Percentiles rank a stretch among this genome's conserved stretches.
Evolutionary conservation across 2,113 vertebrate species (phyloP).

Genomic region (Myiopsitta monachus): DNA sequence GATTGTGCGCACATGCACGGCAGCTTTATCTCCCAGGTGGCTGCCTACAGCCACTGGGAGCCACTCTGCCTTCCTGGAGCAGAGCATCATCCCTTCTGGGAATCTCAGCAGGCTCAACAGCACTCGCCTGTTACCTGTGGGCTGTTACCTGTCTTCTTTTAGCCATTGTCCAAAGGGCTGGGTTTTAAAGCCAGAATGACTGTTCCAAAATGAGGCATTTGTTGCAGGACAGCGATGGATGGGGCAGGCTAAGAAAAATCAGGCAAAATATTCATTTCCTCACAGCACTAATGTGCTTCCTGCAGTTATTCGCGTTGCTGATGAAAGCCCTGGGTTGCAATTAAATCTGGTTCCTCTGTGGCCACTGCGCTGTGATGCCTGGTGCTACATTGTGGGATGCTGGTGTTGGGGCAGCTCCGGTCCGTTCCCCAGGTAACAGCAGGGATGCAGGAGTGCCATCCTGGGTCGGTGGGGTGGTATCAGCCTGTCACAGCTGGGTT

Average conservation of each 20-base stretch:
- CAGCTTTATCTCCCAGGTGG: background rate
- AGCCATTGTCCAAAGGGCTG: background rate
- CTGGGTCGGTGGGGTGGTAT: fast-evolving
- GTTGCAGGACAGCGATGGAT: background rate
- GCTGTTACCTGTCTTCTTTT: constrained; percentile 11
- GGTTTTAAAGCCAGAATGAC: constrained; percentile 1
- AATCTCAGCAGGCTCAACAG: background rate
- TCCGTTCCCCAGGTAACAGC: background rate
- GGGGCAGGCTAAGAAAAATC: constrained; percentile 32
- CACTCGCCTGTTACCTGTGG: background rate
- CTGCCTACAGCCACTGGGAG: background rate
- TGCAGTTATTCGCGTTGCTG: background rate
- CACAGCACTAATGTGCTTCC: background rate
- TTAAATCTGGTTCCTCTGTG: background rate
- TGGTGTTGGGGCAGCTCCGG: background rate
- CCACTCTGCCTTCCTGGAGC: background rate
- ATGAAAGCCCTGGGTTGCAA: background rate
- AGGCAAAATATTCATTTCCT: background rate
- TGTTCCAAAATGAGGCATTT: background rate
- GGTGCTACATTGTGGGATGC: fast-evolving
- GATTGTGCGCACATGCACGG: fast-evolving
- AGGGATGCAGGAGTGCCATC: background rate
- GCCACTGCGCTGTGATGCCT: fast-evolving
- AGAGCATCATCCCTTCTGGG: background rate
- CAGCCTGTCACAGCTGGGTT: background rate